Conservation (phyloP, 2,888 invertebrate genomes). For the Masnerella sp. region DNA sequence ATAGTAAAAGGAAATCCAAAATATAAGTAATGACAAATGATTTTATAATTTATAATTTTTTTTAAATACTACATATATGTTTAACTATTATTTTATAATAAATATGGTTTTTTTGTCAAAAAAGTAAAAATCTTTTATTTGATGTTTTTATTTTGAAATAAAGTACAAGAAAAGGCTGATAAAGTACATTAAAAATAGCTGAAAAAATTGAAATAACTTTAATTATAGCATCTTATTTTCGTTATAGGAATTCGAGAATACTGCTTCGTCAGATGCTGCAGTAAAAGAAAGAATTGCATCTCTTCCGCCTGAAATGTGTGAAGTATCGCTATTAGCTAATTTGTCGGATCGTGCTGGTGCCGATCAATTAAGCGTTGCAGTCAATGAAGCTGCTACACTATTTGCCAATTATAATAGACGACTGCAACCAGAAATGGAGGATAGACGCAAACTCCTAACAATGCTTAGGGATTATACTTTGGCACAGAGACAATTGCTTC, state of each 20-base stretch:
- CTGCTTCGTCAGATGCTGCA: constrained; percentile 95
- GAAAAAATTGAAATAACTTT: too few species aligned
- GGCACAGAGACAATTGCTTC: constrained; percentile 90
- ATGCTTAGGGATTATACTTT: constrained; percentile 94
- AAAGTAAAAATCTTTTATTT: too few species aligned
- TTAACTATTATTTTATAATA: too few species aligned
- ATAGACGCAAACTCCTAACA: constrained; percentile 88
- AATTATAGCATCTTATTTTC: too few species aligned
- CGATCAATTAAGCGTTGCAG: constrained; percentile 86
- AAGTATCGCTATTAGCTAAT: constrained; percentile 91
- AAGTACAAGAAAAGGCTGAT: too few species aligned
- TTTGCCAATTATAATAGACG: constrained; percentile 93
- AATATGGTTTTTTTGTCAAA: too few species aligned
- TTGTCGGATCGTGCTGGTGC: constrained; percentile 90
- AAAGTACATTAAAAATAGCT: too few species aligned
- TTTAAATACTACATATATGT: too few species aligned
- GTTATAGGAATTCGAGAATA: constrained; percentile 91
- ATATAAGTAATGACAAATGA: too few species aligned
- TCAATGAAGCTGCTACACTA: constrained; percentile 92
- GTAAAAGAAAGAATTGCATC: constrained; percentile 96
- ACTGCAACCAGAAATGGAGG: constrained; percentile 92
- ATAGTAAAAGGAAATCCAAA: too few species aligned
- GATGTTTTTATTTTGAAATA: too few species aligned
- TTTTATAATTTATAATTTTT: too few species aligned
- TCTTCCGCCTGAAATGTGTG: constrained; percentile 95